Conservation (phyloP, 2,888 invertebrate genomes). For the Drosophila diplacantha region DNA sequence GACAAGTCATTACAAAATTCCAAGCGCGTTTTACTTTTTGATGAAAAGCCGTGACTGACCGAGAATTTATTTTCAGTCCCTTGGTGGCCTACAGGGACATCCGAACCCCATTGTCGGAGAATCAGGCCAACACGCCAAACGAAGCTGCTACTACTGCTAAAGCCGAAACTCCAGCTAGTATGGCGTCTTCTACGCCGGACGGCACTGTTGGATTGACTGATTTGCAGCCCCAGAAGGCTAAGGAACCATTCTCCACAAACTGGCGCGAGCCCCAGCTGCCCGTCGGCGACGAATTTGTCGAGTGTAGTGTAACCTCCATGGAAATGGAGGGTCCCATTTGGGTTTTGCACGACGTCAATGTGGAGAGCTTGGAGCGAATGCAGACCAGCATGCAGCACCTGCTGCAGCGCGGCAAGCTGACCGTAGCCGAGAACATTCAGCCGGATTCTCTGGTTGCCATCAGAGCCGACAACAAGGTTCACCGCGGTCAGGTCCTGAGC, state of each 20-base stretch:
- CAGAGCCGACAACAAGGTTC: slow-evolving; percentile 1
- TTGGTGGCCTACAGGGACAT: slow-evolving; percentile 1
- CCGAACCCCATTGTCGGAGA: not conserved
- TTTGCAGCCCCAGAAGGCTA: not conserved
- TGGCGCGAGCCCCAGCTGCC: slow-evolving; percentile 43
- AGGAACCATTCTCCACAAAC: not conserved
- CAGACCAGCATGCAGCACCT: slow-evolving; percentile 9
- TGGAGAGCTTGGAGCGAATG: slow-evolving; percentile 21
- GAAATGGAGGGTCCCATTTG: slow-evolving; percentile 43
- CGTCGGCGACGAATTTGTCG: slow-evolving; percentile 25
- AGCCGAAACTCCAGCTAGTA: not conserved
- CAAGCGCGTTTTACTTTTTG: not conserved
- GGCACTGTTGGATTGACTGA: too few species aligned
- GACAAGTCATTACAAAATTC: not conserved
- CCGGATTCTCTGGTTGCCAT: slow-evolving; percentile 37
- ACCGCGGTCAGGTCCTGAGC: slow-evolving; percentile 34
- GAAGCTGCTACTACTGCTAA: not conserved
- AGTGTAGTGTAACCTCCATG: slow-evolving; percentile 38
- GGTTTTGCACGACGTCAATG: slow-evolving; percentile 27
- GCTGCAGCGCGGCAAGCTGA: slow-evolving; percentile 7
- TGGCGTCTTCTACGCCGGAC: not conserved
- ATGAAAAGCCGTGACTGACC: not conserved
- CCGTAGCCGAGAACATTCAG: slow-evolving; percentile 12
- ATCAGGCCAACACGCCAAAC: not conserved
- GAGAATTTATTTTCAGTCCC: slow-evolving; percentile 3